These are phyloP conservation scores for Trichomycterus rosablanca DNA, from an alignment of 2,113 vertebrate genomes.

Conservation along the genomic window DNA sequence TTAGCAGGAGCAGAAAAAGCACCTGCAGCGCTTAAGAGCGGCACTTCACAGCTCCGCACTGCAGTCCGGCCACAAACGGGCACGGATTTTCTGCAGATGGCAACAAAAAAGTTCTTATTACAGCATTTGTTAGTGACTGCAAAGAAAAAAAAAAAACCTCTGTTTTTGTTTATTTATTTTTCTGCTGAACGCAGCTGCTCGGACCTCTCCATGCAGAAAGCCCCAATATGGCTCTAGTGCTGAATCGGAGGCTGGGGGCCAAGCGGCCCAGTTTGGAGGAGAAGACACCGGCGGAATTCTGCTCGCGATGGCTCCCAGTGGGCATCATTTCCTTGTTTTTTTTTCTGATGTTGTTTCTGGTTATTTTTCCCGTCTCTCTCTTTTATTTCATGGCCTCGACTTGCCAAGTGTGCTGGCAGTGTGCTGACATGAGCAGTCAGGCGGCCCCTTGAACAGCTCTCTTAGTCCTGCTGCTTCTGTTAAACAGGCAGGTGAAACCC, in stretches of 20 bases:
- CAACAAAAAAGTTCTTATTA: slow-evolving; percentile 62
- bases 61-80: slow-evolving; percentile 17
- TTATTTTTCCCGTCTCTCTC: slow-evolving; percentile 35
- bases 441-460: slow-evolving; percentile 71
- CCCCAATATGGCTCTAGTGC: slow-evolving; percentile 61
- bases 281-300: slow-evolving; percentile 56
- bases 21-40: slow-evolving; percentile 8
- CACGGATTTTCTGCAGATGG: slow-evolving; percentile 65
- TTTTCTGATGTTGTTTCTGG: slow-evolving; percentile 17
- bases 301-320: slow-evolving; percentile 63
- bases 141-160: slow-evolving; percentile 45
- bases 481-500: slow-evolving; percentile 62
- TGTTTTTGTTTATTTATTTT: slow-evolving; percentile 68
- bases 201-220: slow-evolving; percentile 61
- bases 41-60: background rate
- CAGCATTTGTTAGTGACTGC: slow-evolving; percentile 51
- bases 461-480: slow-evolving; percentile 79
- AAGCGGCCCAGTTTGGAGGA: slow-evolving; percentile 59
- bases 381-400: slow-evolving; percentile 44
- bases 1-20: background rate
- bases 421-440: slow-evolving; percentile 76
- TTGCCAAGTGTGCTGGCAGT: slow-evolving; percentile 63
- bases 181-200: slow-evolving; percentile 64
- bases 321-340: slow-evolving; percentile 61
- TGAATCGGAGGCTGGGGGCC: slow-evolving; percentile 65